A percentile compares a stretch with the other conserved stretches of the same genome.
Conservation (phyloP, 1,140 invertebrate species). For the Drosophila nigrodunni region DNA sequence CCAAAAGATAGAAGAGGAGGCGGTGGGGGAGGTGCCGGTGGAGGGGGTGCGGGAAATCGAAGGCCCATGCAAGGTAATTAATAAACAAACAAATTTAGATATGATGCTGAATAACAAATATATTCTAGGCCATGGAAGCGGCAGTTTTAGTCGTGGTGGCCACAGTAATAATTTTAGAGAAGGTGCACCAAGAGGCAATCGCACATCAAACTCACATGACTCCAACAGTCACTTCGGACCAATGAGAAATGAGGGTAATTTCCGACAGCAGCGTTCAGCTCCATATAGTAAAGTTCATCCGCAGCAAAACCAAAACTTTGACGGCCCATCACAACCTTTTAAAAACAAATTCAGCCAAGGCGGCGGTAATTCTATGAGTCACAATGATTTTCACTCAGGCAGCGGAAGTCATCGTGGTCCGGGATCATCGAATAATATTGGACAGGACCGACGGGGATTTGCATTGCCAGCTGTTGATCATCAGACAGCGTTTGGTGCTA, state of each 20-base stretch:
- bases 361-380: conserved; percentile 32
- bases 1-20: conserved; percentile 86
- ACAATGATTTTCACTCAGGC: conserved; percentile 54
- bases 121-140: conserved; percentile 37
- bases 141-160: conserved; percentile 53
- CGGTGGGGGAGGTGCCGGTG: conserved; percentile 51
- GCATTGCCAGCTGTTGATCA: conserved; percentile 67
- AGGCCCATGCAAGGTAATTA: conserved; percentile 50
- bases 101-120: background rate
- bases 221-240: conserved; percentile 61
- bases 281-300: conserved; percentile 74
- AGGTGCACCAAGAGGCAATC: conserved; percentile 3
- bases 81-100: background rate
- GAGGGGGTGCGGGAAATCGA: conserved; percentile 30
- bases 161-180: conserved; percentile 49
- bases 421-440: conserved; percentile 33
- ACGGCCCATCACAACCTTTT: conserved; percentile 34
- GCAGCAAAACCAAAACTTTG: conserved; percentile 50
- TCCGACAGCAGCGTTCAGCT: conserved; percentile 68
- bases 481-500: conserved; percentile 53
- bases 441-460: conserved; percentile 74
- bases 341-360: conserved; percentile 62
- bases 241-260: conserved; percentile 53
- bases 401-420: conserved; percentile 24
- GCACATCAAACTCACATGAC: conserved; percentile 53